phyloP scores from a whole-genome alignment of 2,797 vertebrate species.

The Perodicticus potto region DNA sequence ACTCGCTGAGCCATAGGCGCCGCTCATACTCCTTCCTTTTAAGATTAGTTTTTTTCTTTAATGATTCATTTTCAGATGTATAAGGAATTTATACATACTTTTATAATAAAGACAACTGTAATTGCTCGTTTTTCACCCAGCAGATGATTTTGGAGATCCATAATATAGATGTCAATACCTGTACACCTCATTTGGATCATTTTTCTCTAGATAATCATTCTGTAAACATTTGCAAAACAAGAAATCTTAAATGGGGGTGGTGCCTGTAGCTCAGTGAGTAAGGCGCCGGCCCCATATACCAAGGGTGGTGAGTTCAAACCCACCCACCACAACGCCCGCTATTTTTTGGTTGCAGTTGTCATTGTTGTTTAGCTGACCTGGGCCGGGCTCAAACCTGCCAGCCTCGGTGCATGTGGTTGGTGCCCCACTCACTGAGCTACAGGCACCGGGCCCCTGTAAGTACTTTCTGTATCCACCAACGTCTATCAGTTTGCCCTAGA shows the following conservation, averaged over 20 bases:
- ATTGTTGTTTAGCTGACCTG: too few species aligned
- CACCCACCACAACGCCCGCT: too few species aligned
- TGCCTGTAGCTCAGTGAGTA: too few species aligned
- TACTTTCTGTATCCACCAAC: not conserved
- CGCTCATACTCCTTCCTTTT: too few species aligned
- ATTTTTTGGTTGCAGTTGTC: too few species aligned
- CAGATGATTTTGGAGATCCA: constrained; percentile 34
- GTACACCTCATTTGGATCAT: not conserved
- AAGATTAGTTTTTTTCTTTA: not conserved
- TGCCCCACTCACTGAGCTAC: too few species aligned
- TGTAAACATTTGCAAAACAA: not conserved
- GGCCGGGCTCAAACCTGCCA: too few species aligned
- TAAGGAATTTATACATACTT: not conserved
- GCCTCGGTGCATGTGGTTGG: too few species aligned
- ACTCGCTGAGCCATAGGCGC: too few species aligned
- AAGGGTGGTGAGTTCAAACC: too few species aligned
- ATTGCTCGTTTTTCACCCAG: not conserved
- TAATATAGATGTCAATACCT: not conserved
- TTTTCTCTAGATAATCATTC: constrained; percentile 27
- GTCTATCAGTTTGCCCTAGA: not conserved
- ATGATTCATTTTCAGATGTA: constrained; percentile 44
- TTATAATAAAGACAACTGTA: constrained; percentile 23
- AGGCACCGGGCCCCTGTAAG: not conserved
- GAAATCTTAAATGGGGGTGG: not conserved
- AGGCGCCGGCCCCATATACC: too few species aligned